A percentile compares a stretch with the other conserved stretches of the same genome.
Conservation (phyloP, 2,113 vertebrate species). For the Muntiacus muntjak region DNA sequence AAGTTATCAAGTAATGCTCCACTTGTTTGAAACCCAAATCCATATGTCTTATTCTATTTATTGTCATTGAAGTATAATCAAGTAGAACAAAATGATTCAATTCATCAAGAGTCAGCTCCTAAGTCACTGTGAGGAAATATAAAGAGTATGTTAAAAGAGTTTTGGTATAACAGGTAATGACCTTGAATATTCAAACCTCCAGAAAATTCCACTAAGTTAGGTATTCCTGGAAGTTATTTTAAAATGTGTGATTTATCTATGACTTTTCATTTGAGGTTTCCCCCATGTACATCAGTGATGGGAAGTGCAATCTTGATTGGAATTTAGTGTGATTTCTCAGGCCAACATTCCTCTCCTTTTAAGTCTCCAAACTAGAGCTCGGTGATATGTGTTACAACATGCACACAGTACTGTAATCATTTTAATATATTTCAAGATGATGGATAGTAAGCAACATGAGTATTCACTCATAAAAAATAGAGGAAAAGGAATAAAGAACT, state of each 20-base stretch:
- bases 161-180: not conserved
- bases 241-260: not conserved
- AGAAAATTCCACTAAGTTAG: not conserved
- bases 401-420: not conserved
- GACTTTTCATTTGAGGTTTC: not conserved
- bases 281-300: not conserved
- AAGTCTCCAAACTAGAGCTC: not conserved
- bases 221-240: not conserved
- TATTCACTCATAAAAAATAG: not conserved
- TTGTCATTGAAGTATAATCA: not conserved
- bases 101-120: not conserved
- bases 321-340: constrained; percentile 26
- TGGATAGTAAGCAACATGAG: not conserved
- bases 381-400: not conserved
- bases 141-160: not conserved
- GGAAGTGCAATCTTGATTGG: not conserved
- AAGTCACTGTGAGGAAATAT: not conserved
- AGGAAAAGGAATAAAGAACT: not conserved
- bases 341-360: not conserved
- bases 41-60: not conserved
- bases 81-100: not conserved
- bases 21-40: constrained; percentile 6
- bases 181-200: not conserved
- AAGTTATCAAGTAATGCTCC: not conserved
- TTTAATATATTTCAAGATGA: not conserved